Evolutionary conservation across 2,113 vertebrate genomes (phyloP), one percentile per base, ranked within the genome.

Genomic region (Muntiacus muntjak): DNA sequence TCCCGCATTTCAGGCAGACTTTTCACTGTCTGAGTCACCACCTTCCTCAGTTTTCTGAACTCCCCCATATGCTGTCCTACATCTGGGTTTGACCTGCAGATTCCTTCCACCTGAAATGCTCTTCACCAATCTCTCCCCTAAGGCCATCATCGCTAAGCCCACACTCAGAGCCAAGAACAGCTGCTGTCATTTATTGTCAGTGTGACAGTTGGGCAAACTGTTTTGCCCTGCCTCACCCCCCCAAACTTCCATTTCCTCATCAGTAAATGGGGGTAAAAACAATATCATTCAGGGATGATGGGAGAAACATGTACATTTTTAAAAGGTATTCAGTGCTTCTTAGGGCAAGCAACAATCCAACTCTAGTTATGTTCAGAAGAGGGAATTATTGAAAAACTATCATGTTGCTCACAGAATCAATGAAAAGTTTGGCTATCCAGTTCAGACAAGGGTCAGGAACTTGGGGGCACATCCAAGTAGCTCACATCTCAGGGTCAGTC

Each of bases 401-500:
- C 14, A 78, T 23, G 76, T 87, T 92, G 23, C 14, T 95, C 76
- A 94, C 64, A 93, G 55, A 96, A 91, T 58, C 88, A 94, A 36
- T 9, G 28, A 54, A 57, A 92, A 87, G 26, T 0, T 64, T 92
- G 43, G 10, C 30, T 74, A 78, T 81, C 12, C 21, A 89, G 47
- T 79, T 90, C 16, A 94, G 54, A 93, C 92, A 91, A 74, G 36
- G 28, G 40, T 74, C 13, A 79, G 23, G 50, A 13, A 88, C 25
- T 10, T 76, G n/a, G 4, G 26, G 23, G 26, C 15, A 76, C 16
- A 40, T 11, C 23, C 16, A 82, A 50, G 28, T 58, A 95, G 58
- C 23, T 95, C 87, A 79, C 5, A 43, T 16, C 16, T 91, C 40
- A 28, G 19, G 25, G 11, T 87, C 67, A 95, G 21, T 67, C 43